Percentiles rank a stretch among this genome's conserved stretches.
Evolutionary conservation across 2,888 invertebrate species (phyloP).

Genomic region (Sesia bembeciformis): DNA sequence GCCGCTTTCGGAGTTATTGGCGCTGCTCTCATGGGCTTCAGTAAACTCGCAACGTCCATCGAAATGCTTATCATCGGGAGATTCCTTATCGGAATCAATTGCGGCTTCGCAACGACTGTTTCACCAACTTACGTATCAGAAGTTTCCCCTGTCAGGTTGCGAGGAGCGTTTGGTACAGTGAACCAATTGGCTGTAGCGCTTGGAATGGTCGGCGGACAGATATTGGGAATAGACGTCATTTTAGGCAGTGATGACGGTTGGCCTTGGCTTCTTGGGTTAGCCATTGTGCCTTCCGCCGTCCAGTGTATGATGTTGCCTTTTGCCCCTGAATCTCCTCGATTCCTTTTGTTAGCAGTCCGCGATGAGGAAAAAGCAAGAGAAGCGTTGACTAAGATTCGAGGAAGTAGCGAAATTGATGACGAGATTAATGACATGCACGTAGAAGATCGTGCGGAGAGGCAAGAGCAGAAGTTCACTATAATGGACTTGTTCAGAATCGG

Average conservation of each 20-base stretch:
- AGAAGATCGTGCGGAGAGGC: conserved; percentile 56
- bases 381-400: conserved; percentile 46
- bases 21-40: conserved; percentile 79
- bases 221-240: conserved; percentile 62
- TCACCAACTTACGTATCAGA: conserved; percentile 70
- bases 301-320: conserved; percentile 56
- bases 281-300: conserved; percentile 49
- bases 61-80: conserved; percentile 83
- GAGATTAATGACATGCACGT: conserved; percentile 67
- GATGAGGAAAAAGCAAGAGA: conserved; percentile 55
- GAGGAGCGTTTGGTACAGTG: conserved; percentile 66
- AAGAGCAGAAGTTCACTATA: conserved; percentile 56
- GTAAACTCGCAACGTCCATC: conserved; percentile 76
- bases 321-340: conserved; percentile 63
- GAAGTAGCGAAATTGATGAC: conserved; percentile 48
- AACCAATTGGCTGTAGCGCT: conserved; percentile 67
- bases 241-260: conserved; percentile 60
- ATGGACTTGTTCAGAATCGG: conserved; percentile 42
- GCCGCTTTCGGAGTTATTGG: conserved; percentile 78
- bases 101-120: conserved; percentile 75
- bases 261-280: conserved; percentile 63
- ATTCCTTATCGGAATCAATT: conserved; percentile 83
- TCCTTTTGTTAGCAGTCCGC: conserved; percentile 44
- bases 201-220: conserved; percentile 55
- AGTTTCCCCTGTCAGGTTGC: conserved; percentile 51